Evolutionary conservation across 2,888 invertebrate genomes (phyloP), one percentile per base, ranked within the genome.

Genomic region (Trissoscelio sp.): DNA sequence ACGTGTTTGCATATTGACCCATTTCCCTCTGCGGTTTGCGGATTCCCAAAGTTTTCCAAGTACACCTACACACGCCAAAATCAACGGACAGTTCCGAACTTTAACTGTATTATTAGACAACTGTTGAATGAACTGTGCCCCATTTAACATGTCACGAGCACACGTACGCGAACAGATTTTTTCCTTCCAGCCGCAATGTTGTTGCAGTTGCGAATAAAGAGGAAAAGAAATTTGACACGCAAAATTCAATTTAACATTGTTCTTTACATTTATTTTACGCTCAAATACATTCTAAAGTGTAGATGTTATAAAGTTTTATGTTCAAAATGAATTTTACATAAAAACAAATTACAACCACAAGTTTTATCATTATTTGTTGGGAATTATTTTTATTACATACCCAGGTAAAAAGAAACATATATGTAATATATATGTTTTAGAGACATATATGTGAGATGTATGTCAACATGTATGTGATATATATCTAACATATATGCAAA

Each of bases 21-120:
- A 78, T 81, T 81, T 81, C 73, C 73, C 57, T 72, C 67, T 81
- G 81, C 39, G 78, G 81, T 78, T 78, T 81, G 81, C 74, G 81
- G 81, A 82, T 78, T 64, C 67, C 78, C 74, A 70, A 82, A 82
- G 74, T 82, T 82, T 78, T 79, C 66, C 82, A 75, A 82, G 70
- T 82, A 74, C 74, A 75, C 69, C 51, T 22, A 69, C 69, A 70
- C 69, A 70, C 44, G 74, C 81, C 74, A 70, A 82, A 82, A 67
- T 62, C 78, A 79, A 69, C 81, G 81, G 78, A 72, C 81, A 79
- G 79, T 82, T 82, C 60, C 51, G 51, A 82, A 79, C 75, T 75
- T 79, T 79, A 82, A 82, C 82, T 69, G 67, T 75, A 82, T 82
- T 82, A 82, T 82, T 79, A 82, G 82, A 82, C 82, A 82, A 82